Conservation (phyloP, 2,888 invertebrate genomes). For the Noctua janthina region DNA sequence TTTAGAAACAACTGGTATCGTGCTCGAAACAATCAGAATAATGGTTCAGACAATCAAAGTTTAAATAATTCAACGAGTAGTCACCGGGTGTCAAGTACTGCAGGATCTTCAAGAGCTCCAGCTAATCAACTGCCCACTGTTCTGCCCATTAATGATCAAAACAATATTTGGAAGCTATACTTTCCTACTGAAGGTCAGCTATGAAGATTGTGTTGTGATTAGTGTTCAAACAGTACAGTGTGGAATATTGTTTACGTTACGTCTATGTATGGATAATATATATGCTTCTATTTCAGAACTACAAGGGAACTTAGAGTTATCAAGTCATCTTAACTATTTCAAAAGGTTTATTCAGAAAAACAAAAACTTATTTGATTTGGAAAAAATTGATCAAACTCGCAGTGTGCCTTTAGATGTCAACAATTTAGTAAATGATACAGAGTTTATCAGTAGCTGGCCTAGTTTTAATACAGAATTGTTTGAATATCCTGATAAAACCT, state of each 20-base stretch:
- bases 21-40: slow-evolving; percentile 71
- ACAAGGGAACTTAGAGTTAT: slow-evolving; percentile 77
- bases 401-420: slow-evolving; percentile 91
- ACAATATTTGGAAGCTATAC: slow-evolving; percentile 94
- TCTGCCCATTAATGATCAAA: slow-evolving; percentile 84
- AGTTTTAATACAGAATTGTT: slow-evolving; percentile 92
- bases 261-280: not conserved
- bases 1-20: slow-evolving; percentile 81
- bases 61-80: slow-evolving; percentile 77
- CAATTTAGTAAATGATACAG: slow-evolving; percentile 88
- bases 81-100: slow-evolving; percentile 70
- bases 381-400: slow-evolving; percentile 90
- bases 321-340: slow-evolving; percentile 75
- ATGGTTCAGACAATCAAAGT: slow-evolving; percentile 73
- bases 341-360: slow-evolving; percentile 81
- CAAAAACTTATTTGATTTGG: slow-evolving; percentile 86
- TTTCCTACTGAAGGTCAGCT: slow-evolving; percentile 92
- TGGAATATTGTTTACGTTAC: not conserved
- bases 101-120: slow-evolving; percentile 82
- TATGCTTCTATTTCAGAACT: slow-evolving; percentile 72
- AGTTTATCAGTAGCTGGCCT: slow-evolving; percentile 91
- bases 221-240: not conserved
- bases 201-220: not conserved
- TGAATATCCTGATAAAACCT: slow-evolving; percentile 92
- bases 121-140: slow-evolving; percentile 84